Conservation (phyloP, 2,888 invertebrate genomes). For the Physocephala rufipes region DNA sequence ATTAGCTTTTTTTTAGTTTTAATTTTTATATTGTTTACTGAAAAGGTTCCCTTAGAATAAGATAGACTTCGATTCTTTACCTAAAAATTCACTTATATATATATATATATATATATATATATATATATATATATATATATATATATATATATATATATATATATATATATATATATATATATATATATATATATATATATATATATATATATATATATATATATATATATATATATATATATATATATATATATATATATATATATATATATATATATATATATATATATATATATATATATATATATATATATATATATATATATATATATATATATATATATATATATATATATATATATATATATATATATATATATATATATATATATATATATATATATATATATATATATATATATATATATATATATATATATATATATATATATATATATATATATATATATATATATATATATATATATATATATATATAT, state of each 20-base stretch:
- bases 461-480: too few species aligned
- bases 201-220: conserved; percentile 1
- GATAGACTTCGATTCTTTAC: too few species aligned
- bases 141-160: conserved; percentile 1
- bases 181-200: conserved; percentile 1
- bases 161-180: conserved; percentile 1
- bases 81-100: not conserved
- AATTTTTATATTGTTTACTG: too few species aligned
- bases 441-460: too few species aligned
- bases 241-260: conserved; percentile 1
- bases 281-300: conserved; percentile 1
- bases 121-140: conserved; percentile 7
- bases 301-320: conserved; percentile 1
- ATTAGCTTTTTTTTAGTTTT: too few species aligned
- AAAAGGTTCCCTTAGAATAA: too few species aligned
- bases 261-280: conserved; percentile 1
- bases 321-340: conserved; percentile 1
- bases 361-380: too few species aligned
- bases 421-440: too few species aligned
- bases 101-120: conserved; percentile 10
- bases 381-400: too few species aligned
- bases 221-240: conserved; percentile 1
- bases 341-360: not conserved
- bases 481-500: too few species aligned
- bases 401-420: too few species aligned